A percentile compares a stretch with the other conserved stretches of the same genome.
These are phyloP conservation scores for Dynastes maya DNA, from an alignment of 2,888 invertebrate species.

Conservation along the genomic window DNA sequence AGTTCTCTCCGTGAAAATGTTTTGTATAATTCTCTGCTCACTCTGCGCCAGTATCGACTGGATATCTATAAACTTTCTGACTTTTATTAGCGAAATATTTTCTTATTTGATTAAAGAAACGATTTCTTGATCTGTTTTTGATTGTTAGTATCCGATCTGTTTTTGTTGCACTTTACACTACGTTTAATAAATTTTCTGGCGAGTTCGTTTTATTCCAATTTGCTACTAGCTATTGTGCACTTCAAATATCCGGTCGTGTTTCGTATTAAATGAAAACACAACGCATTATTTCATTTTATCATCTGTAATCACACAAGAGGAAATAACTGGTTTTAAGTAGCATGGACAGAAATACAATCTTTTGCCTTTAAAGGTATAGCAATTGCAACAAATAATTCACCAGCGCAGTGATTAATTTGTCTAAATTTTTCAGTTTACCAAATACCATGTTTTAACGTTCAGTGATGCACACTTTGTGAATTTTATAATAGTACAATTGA, in stretches of 20 bases:
- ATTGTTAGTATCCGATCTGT: neutral
- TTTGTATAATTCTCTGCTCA: slow-evolving; percentile 8
- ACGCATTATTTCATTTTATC: neutral
- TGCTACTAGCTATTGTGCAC: neutral
- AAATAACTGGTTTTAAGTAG: slow-evolving; percentile 6
- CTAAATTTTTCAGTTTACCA: too few relatives aligned
- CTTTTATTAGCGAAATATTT: neutral
- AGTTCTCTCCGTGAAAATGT: slow-evolving; percentile 41
- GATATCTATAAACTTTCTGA: slow-evolving; percentile 15
- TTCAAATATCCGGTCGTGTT: slow-evolving; percentile 2
- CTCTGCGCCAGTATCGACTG: slow-evolving; percentile 36
- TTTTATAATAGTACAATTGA: too few relatives aligned
- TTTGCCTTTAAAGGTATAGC: neutral
- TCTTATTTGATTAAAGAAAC: neutral
- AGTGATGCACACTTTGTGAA: too few relatives aligned
- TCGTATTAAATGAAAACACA: neutral
- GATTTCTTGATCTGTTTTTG: neutral
- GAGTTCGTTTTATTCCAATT: too few relatives aligned
- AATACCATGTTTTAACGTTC: too few relatives aligned
- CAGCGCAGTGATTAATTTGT: too few relatives aligned
- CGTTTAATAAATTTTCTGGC: too few relatives aligned
- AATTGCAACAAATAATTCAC: neutral
- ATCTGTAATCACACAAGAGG: neutral
- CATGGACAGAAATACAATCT: neutral
- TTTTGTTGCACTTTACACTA: too few relatives aligned